These are phyloP conservation scores for Catharus bicknelli DNA, from an alignment of 2,113 vertebrate genomes.

Conservation along the genomic window DNA sequence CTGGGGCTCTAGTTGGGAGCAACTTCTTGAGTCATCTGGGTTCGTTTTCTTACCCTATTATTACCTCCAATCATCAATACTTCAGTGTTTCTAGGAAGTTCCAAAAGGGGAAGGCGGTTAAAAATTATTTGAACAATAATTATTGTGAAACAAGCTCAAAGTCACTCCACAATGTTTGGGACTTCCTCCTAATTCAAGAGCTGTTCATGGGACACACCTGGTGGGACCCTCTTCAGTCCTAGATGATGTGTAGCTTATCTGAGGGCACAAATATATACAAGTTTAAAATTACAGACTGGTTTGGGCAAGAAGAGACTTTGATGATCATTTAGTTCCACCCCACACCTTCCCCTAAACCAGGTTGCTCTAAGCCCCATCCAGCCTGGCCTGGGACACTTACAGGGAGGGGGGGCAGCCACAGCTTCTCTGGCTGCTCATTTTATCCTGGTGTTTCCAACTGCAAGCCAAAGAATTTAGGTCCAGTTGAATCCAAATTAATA, in stretches of 20 bases:
- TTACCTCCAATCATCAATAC: not conserved
- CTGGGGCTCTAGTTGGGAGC: not conserved
- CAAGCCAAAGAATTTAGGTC: not conserved
- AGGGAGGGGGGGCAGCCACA: not conserved
- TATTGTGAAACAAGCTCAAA: not conserved
- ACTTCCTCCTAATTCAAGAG: not conserved
- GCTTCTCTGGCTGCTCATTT: not conserved
- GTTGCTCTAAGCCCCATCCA: not conserved
- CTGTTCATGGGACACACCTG: accelerated
- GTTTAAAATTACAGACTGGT: not conserved
- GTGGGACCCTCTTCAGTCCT: not conserved
- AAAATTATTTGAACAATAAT: not conserved
- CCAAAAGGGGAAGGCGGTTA: not conserved
- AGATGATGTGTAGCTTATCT: not conserved
- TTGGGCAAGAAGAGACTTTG: not conserved
- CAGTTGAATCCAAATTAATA: not conserved
- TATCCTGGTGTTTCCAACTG: not conserved
- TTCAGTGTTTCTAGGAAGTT: not conserved
- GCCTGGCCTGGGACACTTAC: not conserved
- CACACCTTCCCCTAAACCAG: not conserved
- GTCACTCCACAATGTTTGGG: not conserved
- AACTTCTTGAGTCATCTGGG: not conserved
- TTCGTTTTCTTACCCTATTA: not conserved
- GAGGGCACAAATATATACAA: not conserved
- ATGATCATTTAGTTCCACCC: not conserved